A percentile compares a stretch with the other conserved stretches of the same genome.
phyloP scores from a whole-genome alignment of 2,113 vertebrate species.

The Tiliqua scincoides region DNA sequence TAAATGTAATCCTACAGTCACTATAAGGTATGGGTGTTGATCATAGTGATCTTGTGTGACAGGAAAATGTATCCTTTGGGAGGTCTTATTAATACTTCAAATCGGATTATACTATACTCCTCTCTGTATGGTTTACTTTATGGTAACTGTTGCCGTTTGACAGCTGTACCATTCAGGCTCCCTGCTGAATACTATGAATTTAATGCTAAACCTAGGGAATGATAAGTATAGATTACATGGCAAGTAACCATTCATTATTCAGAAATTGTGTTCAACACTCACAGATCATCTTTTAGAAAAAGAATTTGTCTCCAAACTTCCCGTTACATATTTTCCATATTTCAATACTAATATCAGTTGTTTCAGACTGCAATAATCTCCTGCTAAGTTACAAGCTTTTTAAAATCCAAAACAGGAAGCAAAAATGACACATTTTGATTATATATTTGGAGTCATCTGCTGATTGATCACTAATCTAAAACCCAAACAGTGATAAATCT shows the following conservation, averaged over 20 bases:
- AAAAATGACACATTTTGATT: constrained; percentile 10
- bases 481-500: not conserved
- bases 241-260: constrained; percentile 10
- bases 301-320: constrained; percentile 9
- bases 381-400: not conserved
- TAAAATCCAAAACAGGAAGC: not conserved
- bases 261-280: not conserved
- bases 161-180: constrained; percentile 10
- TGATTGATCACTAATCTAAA: not conserved
- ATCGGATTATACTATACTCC: constrained; percentile 35
- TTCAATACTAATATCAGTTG: not conserved
- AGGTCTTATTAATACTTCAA: constrained; percentile 63
- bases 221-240: constrained; percentile 16
- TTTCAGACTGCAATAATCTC: not conserved
- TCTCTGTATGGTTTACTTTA: constrained; percentile 2
- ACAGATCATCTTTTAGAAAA: not conserved
- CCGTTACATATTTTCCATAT: not conserved
- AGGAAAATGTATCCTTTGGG: constrained; percentile 57
- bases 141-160: constrained; percentile 10
- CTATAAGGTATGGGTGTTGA: constrained; percentile 44
- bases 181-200: not conserved
- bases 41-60: constrained; percentile 53
- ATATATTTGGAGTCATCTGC: constrained; percentile 5
- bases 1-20: constrained; percentile 46
- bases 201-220: constrained; percentile 5